Base-by-base conservation (phyloP, 2,888 invertebrate genomes). In the Xestia c-nigrum region DNA sequence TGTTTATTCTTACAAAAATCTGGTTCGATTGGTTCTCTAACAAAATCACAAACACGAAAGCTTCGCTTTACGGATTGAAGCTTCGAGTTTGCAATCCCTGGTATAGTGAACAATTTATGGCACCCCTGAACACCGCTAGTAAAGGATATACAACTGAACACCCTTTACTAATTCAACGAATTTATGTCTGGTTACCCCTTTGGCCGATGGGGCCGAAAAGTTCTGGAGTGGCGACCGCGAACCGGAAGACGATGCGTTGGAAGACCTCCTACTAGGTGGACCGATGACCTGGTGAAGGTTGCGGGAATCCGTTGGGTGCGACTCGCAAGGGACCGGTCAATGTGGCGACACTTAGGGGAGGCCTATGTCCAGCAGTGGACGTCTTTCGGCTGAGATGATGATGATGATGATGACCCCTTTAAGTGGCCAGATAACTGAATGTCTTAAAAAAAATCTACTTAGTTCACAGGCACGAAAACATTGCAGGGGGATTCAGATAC, bases 121-220 rank as follows among this genome's bases (percentile, higher is more conserved):
- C 14, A 50, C 40, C 50, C 50, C 40, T 40, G 24, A 50, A 50
- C 38, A 24, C 47, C n/a, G 5, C 43, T 16, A 71, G 50, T 65
- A 68, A 72, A 7, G 31, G 19, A 38, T 55, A 21, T 61, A 31
- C 31, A 31, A 31, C 31, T 73, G 46, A 12, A 12, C 12, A 46
- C 12, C 46, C 46, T 10, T 46, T 46, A 46, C 1, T 47, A 40
- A 24, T 40, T 59, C 75, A 67, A 40, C 47, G 31, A 74, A 74
- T 72, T 66, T 76, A 59, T 66, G 69, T 59, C 40, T 46, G 59
- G 69, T 43, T 61, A 40, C 16, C 21, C 24, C 31, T 16, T n/a
- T n/a, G n/a, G n/a, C n/a, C n/a, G n/a, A n/a, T n/a, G n/a, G n/a
- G n/a, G n/a, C n/a, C n/a, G n/a, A n/a, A n/a, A n/a, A n/a, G n/a